phyloP scores from a whole-genome alignment of 2,797 vertebrate species.

The Mionectes olivaceus region DNA sequence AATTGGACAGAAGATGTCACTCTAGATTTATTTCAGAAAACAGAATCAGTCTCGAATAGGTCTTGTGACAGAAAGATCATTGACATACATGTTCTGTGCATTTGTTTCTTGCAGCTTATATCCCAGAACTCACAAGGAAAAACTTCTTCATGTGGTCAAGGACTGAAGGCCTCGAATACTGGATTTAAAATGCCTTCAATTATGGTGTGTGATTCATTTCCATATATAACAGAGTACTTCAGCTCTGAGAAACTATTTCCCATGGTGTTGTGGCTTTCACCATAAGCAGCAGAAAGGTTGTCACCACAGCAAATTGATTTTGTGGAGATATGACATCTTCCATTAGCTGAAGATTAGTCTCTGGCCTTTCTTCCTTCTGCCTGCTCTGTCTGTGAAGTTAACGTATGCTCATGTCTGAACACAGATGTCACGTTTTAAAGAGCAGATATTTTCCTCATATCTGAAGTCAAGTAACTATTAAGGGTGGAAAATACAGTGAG shows the following conservation, averaged over 20 bases:
- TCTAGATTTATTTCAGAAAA: constrained; percentile 19
- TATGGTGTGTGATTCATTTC: not conserved
- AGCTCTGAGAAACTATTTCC: not conserved
- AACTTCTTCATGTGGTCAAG: not conserved
- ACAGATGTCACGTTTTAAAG: not conserved
- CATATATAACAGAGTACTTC: not conserved
- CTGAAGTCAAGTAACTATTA: not conserved
- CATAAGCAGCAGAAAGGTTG: not conserved
- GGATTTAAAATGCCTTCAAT: not conserved
- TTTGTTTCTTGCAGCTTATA: not conserved
- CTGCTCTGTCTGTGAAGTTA: not conserved
- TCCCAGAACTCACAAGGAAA: not conserved
- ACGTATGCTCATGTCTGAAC: not conserved
- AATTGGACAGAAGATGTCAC: not conserved
- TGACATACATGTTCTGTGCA: not conserved
- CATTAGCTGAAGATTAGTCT: not conserved
- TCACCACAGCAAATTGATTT: constrained; percentile 11
- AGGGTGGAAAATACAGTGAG: not conserved
- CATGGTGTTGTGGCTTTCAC: not conserved
- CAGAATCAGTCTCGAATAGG: not conserved
- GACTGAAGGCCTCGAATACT: not conserved
- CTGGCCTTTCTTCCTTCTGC: not conserved
- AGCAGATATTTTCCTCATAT: not conserved
- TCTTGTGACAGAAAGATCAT: not conserved
- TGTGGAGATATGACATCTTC: not conserved